Evolutionary conservation across 2,113 vertebrate species (phyloP).

Genomic region (Stegostoma tigrinum): DNA sequence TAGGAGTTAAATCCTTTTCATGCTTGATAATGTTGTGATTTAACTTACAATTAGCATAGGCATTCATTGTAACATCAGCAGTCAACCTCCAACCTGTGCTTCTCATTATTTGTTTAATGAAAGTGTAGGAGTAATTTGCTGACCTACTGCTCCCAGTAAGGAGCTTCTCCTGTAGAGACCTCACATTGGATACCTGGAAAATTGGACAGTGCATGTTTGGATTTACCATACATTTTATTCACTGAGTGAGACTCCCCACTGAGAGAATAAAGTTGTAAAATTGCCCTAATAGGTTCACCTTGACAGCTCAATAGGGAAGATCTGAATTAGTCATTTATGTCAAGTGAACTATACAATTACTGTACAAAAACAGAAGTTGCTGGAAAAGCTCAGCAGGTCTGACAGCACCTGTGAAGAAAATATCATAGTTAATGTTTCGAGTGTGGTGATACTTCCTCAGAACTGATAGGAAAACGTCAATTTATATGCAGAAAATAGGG

Average conservation of each 20-base stretch:
- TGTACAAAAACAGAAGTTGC: not conserved
- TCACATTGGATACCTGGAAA: not conserved
- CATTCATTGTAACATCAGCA: not conserved
- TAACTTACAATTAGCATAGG: not conserved
- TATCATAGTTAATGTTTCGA: too few species aligned
- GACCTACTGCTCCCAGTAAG: constrained; percentile 1
- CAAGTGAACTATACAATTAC: not conserved
- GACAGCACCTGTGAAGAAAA: too few species aligned
- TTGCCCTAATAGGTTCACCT: not conserved
- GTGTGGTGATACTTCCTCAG: too few species aligned
- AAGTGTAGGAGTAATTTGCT: not conserved
- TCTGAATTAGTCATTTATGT: not conserved
- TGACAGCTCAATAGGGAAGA: not conserved
- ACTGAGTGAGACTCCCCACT: not conserved
- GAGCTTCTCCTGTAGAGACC: not conserved
- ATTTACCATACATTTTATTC: not conserved
- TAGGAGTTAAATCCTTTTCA: not conserved
- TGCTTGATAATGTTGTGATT: not conserved
- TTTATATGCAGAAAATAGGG: too few species aligned
- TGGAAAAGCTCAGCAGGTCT: too few species aligned
- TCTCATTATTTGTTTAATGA: constrained; percentile 6
- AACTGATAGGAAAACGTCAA: too few species aligned
- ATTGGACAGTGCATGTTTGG: not conserved
- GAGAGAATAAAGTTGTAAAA: not conserved
- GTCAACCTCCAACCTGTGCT: not conserved